Evolutionary conservation across 1,140 invertebrate genomes (phyloP).

Genomic region (Drosophila nebulosa): DNA sequence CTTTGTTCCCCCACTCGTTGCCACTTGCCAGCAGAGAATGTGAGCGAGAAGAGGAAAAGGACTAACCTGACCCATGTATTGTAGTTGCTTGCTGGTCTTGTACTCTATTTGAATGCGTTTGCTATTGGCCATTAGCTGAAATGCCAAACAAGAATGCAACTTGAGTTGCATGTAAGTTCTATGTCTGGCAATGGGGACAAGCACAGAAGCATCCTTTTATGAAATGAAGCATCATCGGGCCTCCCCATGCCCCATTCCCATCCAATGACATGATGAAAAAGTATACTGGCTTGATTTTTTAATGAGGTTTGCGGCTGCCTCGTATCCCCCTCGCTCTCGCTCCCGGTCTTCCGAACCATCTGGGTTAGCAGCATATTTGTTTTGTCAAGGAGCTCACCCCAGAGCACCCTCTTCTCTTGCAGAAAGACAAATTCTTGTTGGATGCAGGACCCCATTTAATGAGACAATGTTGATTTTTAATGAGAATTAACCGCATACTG

Average conservation of each 20-base stretch:
- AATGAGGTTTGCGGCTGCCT: constrained; percentile 13
- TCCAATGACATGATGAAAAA: background rate
- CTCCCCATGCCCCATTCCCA: background rate
- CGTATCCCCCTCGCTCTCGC: background rate
- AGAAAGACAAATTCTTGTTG: background rate
- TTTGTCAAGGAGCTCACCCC: background rate
- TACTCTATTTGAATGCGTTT: constrained; percentile 11
- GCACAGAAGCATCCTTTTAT: background rate
- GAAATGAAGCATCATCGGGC: constrained; percentile 1
- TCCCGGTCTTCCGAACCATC: background rate
- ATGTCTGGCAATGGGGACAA: background rate
- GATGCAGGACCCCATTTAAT: background rate
- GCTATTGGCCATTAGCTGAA: constrained; percentile 14
- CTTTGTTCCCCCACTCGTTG: constrained; percentile 18
- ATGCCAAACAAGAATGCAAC: constrained; percentile 14
- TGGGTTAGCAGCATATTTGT: background rate
- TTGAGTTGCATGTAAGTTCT: background rate
- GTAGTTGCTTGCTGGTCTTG: background rate
- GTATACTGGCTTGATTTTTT: constrained; percentile 10
- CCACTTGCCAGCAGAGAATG: background rate
- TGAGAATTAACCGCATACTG: constrained; percentile 2
- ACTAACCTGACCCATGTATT: constrained; percentile 16
- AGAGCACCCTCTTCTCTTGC: background rate
- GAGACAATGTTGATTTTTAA: constrained; percentile 7
- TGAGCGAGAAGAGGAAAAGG: no score